Conservation (phyloP, 30 jellyfish, hydroid and myxozoan species). For the Pelagia noctiluca region DNA sequence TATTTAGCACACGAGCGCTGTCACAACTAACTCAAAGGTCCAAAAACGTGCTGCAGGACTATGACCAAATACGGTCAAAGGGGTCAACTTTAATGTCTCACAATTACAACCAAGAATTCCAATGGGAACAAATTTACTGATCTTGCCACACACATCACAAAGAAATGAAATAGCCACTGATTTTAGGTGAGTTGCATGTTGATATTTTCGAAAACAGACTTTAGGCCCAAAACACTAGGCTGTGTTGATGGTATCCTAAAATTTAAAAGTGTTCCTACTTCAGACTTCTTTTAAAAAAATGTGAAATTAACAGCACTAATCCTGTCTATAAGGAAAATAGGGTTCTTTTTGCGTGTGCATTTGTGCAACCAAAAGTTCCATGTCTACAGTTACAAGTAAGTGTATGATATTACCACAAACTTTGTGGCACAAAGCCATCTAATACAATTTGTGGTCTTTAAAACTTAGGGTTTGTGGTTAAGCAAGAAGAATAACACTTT, state of each 20-base stretch:
- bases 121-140: background rate
- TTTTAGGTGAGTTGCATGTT: background rate
- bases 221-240: constrained; percentile 7
- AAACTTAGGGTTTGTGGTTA: too few species aligned
- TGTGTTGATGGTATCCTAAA: background rate
- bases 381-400: too few species aligned
- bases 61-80: too few species aligned
- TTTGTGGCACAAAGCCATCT: too few species aligned
- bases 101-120: background rate
- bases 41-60: too few species aligned
- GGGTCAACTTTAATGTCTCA: too few species aligned
- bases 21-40: too few species aligned
- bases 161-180: background rate
- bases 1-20: too few species aligned
- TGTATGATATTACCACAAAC: too few species aligned
- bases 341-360: background rate
- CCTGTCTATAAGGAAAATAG: background rate
- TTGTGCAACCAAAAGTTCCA: background rate
- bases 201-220: background rate
- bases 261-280: background rate
- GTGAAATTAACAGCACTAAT: background rate
- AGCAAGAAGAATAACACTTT: too few species aligned
- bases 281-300: background rate
- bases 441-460: too few species aligned
- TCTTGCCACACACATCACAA: background rate